phyloP scores from a whole-genome alignment of 1,140 invertebrate species.

The Drosophila parvula region DNA sequence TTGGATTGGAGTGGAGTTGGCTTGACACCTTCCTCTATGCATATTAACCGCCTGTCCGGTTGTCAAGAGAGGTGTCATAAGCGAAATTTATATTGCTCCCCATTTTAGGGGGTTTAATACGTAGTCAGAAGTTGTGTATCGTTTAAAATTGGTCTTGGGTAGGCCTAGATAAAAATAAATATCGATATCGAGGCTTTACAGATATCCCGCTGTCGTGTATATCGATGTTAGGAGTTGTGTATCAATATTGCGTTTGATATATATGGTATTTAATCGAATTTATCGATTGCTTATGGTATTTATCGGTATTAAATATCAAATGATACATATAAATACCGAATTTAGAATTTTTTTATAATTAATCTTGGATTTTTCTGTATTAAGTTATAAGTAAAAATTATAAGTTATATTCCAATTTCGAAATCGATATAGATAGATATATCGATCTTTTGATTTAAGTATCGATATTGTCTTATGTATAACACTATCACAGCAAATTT shows the following conservation, averaged over 20 bases:
- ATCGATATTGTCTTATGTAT: no score
- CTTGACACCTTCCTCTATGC: slow-evolving; percentile 61
- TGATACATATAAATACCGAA: no score
- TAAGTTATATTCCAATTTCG: no score
- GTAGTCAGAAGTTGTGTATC: background rate
- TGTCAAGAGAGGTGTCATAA: slow-evolving; percentile 56
- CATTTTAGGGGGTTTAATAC: background rate
- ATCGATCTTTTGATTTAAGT: no score
- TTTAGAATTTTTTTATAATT: no score
- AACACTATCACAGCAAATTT: no score
- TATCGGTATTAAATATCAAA: background rate
- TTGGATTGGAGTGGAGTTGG: slow-evolving; percentile 19
- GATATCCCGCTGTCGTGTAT: background rate
- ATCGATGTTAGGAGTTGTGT: background rate
- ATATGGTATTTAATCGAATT: background rate
- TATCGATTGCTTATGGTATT: background rate
- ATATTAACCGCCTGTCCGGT: slow-evolving; percentile 45
- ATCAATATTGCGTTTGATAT: background rate
- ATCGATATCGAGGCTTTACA: background rate
- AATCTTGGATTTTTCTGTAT: no score
- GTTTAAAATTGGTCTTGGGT: background rate
- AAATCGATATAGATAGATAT: no score
- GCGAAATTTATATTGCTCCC: slow-evolving; percentile 46
- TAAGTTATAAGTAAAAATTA: no score
- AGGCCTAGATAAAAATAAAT: background rate